phyloP scores from a whole-genome alignment of 2,797 vertebrate genomes.

The Mus minutoides region DNA sequence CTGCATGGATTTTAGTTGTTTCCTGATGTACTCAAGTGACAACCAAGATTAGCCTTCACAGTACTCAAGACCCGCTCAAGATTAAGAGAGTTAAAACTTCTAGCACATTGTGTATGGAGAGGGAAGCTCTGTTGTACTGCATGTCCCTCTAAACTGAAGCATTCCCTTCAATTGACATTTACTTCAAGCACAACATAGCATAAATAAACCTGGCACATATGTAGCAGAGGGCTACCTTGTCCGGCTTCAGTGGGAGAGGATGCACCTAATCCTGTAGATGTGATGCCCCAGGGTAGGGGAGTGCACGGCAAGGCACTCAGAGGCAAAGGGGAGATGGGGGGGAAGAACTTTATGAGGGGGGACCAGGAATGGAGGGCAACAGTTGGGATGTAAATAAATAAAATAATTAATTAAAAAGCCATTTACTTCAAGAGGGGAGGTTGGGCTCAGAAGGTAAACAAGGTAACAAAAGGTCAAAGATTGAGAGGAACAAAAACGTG shows the following conservation, averaged over 20 bases:
- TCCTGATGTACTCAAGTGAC: background rate
- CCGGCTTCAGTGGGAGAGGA: too few species aligned
- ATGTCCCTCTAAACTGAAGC: background rate
- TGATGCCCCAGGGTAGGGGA: too few species aligned
- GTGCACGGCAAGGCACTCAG: too few species aligned
- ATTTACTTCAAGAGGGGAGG: background rate
- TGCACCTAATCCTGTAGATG: too few species aligned
- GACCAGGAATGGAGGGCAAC: too few species aligned
- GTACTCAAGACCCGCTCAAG: too few species aligned
- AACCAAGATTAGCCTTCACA: background rate
- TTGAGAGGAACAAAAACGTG: too few species aligned
- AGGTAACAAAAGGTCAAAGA: too few species aligned
- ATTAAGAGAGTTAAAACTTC: background rate
- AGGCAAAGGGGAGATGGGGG: too few species aligned
- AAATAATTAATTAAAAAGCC: background rate
- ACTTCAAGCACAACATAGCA: background rate
- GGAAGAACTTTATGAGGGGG: too few species aligned
- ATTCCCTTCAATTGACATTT: background rate
- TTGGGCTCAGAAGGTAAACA: too few species aligned
- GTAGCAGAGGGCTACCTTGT: background rate
- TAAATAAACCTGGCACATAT: background rate
- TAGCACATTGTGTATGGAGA: background rate
- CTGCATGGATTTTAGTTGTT: background rate
- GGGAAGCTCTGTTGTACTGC: background rate
- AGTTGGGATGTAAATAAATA: background rate